Evolutionary conservation across 2,797 vertebrate species (phyloP).

Genomic region (Perdix hodgsoniae): DNA sequence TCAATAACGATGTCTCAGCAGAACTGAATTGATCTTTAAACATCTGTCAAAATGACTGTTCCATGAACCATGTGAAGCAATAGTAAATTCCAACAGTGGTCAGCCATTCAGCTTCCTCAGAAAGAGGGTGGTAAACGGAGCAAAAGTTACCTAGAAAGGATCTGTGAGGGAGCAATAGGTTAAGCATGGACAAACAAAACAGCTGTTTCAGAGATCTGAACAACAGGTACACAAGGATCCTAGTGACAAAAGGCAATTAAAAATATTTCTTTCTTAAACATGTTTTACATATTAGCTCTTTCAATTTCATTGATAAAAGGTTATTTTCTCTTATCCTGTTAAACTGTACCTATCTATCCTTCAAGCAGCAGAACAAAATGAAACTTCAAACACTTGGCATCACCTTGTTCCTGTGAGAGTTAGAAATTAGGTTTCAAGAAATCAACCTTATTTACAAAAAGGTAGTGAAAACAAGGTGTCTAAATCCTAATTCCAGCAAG

Average conservation of each 20-base stretch:
- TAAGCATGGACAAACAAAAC: background rate
- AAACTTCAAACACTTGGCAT: background rate
- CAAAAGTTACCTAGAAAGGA: background rate
- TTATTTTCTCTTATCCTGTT: background rate
- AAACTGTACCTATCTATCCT: background rate
- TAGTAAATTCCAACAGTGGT: background rate
- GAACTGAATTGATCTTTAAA: slow-evolving; percentile 1
- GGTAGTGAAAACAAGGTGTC: background rate
- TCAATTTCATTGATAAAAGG: background rate
- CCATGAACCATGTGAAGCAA: slow-evolving; percentile 24
- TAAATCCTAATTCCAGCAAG: background rate
- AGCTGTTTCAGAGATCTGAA: background rate
- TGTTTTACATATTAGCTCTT: background rate
- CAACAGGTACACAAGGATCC: background rate
- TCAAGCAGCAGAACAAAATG: background rate
- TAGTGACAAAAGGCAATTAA: background rate
- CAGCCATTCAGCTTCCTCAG: background rate
- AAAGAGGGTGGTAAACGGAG: background rate
- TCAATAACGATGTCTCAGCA: slow-evolving; percentile 28
- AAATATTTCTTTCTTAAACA: background rate
- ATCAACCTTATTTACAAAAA: background rate
- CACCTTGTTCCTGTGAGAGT: background rate
- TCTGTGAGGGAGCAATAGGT: background rate
- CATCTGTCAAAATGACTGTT: background rate
- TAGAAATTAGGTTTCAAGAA: background rate